Conservation (phyloP, 2,888 invertebrate species). For the Busseola fusca region DNA sequence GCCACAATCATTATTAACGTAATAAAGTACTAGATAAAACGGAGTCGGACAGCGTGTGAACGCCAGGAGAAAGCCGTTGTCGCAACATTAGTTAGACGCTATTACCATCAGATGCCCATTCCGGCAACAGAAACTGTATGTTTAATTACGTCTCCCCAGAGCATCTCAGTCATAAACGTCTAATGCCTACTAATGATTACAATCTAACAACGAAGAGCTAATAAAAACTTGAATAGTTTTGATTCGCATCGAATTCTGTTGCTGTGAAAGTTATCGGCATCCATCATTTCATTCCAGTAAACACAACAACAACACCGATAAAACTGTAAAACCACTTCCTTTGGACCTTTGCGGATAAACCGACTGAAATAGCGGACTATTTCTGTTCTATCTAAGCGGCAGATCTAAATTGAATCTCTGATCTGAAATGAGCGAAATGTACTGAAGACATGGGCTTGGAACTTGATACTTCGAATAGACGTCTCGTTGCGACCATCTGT, state of each 20-base stretch:
- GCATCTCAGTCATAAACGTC: conserved; percentile 69
- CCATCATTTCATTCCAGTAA: conserved; percentile 47
- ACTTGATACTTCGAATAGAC: conserved; percentile 71
- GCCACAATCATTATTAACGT: conserved; percentile 86
- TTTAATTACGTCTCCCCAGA: conserved; percentile 70
- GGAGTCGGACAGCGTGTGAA: conserved; percentile 87
- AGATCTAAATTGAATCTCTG: conserved; percentile 83
- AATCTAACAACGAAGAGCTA: conserved; percentile 67
- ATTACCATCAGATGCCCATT: conserved; percentile 77
- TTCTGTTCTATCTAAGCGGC: conserved; percentile 74
- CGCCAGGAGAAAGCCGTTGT: conserved; percentile 85
- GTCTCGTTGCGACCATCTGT: conserved; percentile 68
- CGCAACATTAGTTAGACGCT: conserved; percentile 81
- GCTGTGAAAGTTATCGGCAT: conserved; percentile 62
- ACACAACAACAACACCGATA: conserved; percentile 55
- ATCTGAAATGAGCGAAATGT: conserved; percentile 77
- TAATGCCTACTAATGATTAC: conserved; percentile 72
- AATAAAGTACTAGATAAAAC: conserved; percentile 88
- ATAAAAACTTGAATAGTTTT: conserved; percentile 64
- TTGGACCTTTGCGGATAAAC: conserved; percentile 67
- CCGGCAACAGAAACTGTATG: conserved; percentile 70
- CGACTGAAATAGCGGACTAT: conserved; percentile 73
- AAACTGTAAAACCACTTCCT: conserved; percentile 60
- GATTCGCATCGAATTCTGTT: conserved; percentile 59
- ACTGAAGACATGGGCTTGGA: conserved; percentile 72